Conservation (phyloP, 2,888 invertebrate genomes). For the Drosophila aldrichi region DNA sequence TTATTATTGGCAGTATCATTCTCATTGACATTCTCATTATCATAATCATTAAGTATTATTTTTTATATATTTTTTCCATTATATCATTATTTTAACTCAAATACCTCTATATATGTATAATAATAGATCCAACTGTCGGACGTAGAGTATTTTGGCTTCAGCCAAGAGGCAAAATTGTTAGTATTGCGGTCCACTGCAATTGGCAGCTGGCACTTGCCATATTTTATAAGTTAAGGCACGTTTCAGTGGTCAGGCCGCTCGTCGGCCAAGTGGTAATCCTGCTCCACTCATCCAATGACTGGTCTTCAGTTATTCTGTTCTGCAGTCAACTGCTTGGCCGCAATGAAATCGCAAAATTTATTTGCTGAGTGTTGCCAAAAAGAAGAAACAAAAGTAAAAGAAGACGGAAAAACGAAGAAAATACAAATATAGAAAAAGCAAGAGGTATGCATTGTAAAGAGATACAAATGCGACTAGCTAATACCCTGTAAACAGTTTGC, state of each 20-base stretch:
- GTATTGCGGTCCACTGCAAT: constrained; percentile 43
- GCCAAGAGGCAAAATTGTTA: background rate
- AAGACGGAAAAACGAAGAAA: background rate
- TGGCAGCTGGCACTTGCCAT: constrained; percentile 63
- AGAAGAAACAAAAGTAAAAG: constrained; percentile 50
- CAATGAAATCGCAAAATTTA: constrained; percentile 74
- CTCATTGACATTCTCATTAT: background rate
- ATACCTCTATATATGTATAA: background rate
- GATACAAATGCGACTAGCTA: background rate
- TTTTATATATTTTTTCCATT: too few relatives aligned
- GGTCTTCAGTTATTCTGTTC: constrained; percentile 32
- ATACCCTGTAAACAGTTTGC: constrained; percentile 10
- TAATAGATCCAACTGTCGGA: background rate
- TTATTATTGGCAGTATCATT: background rate
- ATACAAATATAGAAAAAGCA: background rate
- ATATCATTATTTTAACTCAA: too few relatives aligned
- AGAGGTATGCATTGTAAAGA: background rate
- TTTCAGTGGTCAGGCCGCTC: constrained; percentile 71
- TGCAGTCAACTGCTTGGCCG: constrained; percentile 64
- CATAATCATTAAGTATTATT: background rate
- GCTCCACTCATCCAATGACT: constrained; percentile 22
- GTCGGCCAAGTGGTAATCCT: constrained; percentile 15
- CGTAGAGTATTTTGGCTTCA: constrained; percentile 13
- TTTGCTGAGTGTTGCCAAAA: constrained; percentile 63
- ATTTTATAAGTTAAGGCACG: constrained; percentile 79